Base-by-base conservation (phyloP, 35 echinoderm and acorn worm species). In the Stichopus chloronotus region DNA sequence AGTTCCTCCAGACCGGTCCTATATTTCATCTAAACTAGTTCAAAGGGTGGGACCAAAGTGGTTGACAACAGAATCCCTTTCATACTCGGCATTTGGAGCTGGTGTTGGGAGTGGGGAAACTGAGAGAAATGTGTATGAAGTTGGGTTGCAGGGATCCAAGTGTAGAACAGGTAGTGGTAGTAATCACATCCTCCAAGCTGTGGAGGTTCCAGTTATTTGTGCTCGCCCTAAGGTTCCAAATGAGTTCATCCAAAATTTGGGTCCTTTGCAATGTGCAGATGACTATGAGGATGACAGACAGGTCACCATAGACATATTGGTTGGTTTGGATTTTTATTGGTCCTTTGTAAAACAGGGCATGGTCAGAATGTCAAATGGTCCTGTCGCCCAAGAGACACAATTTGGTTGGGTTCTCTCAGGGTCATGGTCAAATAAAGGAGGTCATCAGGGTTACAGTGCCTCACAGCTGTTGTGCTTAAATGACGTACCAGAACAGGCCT, bases 71-170 rank as follows among this genome's bases (percentile, higher is more conserved):
- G 78, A 91, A 55, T 91, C 90, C 17, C 1, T 91, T 52, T 52
- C 90, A 91, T 91, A 78, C 78, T 65, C 90, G 56, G 90, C 90
- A 92, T 92, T 60, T n/a, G n/a, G n/a, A n/a, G n/a, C n/a, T n/a
- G n/a, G n/a, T n/a, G n/a, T n/a, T 79, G 68, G 72, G 72, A 56
- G 79, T 17, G 90, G 72, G 8, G 79, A 81, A 23, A 71, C 90
- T 59, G 17, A 4, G 53, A 78, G 53, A 20, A 61, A 78, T 57
- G 53, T n/a, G n/a, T n/a, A n/a, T n/a, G n/a, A n/a, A n/a, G n/a
- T n/a, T n/a, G n/a, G n/a, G n/a, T 68, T 68, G 8, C 17, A 17
- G 58, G 71, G 24, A 0, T 53, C 19, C 61, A 74, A 90, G 76
- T 90, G 55, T 78, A 43, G 52, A 90, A 4, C 72, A 90, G 52